A percentile compares a stretch with the other conserved stretches of the same genome.
Evolutionary conservation across 35 echinoderm and acorn worm species (phyloP).

Genomic region (Heliocidaris tuberculata): DNA sequence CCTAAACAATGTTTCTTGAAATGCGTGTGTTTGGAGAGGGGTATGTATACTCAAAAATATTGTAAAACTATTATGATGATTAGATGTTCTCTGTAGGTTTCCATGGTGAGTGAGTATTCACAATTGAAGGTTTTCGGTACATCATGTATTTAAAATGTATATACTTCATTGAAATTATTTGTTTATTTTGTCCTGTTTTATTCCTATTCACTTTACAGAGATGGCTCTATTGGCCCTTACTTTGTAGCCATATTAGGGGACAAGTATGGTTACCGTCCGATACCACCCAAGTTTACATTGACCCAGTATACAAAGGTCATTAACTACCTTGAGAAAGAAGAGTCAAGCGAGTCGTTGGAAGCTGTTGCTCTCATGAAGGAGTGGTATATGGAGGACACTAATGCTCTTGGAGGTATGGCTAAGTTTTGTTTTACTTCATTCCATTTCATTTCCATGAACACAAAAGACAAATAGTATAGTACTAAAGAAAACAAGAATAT

Average conservation of each 20-base stretch:
- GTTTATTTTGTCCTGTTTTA: neutral
- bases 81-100: too few relatives aligned
- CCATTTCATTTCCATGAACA: too few relatives aligned
- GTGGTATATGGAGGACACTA: constrained; percentile 76
- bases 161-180: neutral
- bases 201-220: constrained; percentile 44
- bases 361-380: constrained; percentile 51
- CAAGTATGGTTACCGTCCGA: constrained; percentile 80
- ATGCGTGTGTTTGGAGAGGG: too few relatives aligned
- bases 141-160: neutral
- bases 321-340: constrained; percentile 40
- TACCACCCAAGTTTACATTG: constrained; percentile 61
- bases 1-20: too few relatives aligned
- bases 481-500: too few relatives aligned
- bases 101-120: too few relatives aligned
- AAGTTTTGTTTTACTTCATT: too few relatives aligned
- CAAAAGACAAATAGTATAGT: too few relatives aligned
- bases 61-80: too few relatives aligned
- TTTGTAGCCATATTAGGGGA: constrained; percentile 88
- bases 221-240: constrained; percentile 76
- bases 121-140: too few relatives aligned
- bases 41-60: too few relatives aligned
- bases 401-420: constrained; percentile 54
- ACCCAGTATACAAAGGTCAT: constrained; percentile 50
- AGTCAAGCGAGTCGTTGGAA: constrained; percentile 51